Percentiles rank a stretch among this genome's conserved stretches.
phyloP scores from a whole-genome alignment of 2,888 invertebrate species.

The Malthinus flaveolus region DNA sequence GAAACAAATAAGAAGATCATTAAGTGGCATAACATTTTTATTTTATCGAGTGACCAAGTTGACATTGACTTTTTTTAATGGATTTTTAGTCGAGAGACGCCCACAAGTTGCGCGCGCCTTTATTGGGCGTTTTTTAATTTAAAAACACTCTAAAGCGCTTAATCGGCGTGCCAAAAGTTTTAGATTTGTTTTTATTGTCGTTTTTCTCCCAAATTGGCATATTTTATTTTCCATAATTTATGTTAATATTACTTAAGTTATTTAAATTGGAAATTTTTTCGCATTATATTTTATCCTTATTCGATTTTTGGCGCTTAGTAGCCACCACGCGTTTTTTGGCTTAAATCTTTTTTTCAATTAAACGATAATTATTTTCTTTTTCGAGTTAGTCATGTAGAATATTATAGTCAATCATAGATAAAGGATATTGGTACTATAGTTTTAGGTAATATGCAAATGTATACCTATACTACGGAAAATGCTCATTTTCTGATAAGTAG shows the following conservation, averaged over 20 bases:
- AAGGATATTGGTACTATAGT: too few species aligned
- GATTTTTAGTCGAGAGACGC: constrained; percentile 37
- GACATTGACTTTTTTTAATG: constrained; percentile 37
- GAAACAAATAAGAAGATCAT: constrained; percentile 48
- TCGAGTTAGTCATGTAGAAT: too few species aligned
- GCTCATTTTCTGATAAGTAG: too few species aligned
- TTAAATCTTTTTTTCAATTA: too few species aligned
- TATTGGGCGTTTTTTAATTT: constrained; percentile 37
- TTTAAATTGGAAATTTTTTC: too few species aligned
- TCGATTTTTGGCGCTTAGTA: too few species aligned
- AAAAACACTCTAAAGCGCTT: constrained; percentile 40
- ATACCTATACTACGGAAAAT: too few species aligned
- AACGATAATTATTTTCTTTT: too few species aligned
- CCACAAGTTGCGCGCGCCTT: constrained; percentile 44
- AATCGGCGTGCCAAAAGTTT: constrained; percentile 45
- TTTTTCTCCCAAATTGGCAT: constrained; percentile 22
- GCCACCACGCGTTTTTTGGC: too few species aligned
- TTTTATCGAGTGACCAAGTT: constrained; percentile 43
- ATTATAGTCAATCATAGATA: too few species aligned
- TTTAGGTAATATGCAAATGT: too few species aligned
- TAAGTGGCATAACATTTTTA: constrained; percentile 38
- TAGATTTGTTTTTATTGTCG: constrained; percentile 40
- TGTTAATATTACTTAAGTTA: background rate
- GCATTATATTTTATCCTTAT: too few species aligned
- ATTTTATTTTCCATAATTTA: constrained; percentile 1